Percentiles rank a stretch among this genome's conserved stretches.
Conservation (phyloP, 2,888 invertebrate species). For the Xanthia togata region DNA sequence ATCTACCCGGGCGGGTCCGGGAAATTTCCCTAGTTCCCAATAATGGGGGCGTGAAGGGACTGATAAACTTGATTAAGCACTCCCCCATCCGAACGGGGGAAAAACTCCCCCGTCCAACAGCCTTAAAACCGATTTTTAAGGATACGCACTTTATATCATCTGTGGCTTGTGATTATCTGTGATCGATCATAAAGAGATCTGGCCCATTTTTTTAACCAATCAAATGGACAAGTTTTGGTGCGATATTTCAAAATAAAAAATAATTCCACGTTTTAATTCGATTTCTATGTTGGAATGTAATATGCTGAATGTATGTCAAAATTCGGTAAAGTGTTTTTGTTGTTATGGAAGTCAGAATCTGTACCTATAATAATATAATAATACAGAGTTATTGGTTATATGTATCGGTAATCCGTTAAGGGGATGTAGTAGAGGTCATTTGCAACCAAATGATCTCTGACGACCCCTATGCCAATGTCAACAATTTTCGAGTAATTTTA, state of each 20-base stretch:
- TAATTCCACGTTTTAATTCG: background rate
- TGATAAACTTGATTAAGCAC: slow-evolving; percentile 77
- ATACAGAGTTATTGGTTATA: too few species aligned
- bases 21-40: slow-evolving; percentile 69
- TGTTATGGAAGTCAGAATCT: background rate
- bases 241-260: background rate
- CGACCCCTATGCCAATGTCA: too few species aligned
- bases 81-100: slow-evolving; percentile 67
- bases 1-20: slow-evolving; percentile 64
- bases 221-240: background rate
- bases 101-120: slow-evolving; percentile 60
- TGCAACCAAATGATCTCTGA: too few species aligned
- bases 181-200: slow-evolving; percentile 1
- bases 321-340: background rate
- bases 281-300: background rate
- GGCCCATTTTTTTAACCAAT: slow-evolving; percentile 2
- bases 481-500: too few species aligned
- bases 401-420: too few species aligned
- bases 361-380: too few species aligned
- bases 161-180: slow-evolving; percentile 45
- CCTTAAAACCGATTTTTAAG: slow-evolving; percentile 69
- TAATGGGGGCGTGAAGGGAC: slow-evolving; percentile 71
- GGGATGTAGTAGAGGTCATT: too few species aligned
- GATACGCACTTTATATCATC: slow-evolving; percentile 45
- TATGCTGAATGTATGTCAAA: background rate